Evolutionary conservation across 2,797 vertebrate genomes (phyloP).

Genomic region (Bovichtus variegatus): DNA sequence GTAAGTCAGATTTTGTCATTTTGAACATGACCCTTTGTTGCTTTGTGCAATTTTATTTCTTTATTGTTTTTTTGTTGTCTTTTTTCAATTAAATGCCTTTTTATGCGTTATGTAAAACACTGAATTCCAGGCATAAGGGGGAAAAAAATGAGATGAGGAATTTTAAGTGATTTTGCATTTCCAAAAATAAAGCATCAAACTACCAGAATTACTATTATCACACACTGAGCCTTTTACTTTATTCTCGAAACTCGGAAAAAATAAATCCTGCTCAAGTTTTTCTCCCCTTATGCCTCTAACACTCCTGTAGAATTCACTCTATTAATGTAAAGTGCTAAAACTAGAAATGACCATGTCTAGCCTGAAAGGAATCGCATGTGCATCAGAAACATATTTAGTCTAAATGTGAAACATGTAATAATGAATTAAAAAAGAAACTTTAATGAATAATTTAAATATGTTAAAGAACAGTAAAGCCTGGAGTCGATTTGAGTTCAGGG

Average conservation of each 20-base stretch:
- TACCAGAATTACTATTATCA: too few relatives aligned
- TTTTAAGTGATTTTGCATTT: too few relatives aligned
- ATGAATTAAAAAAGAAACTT: not conserved
- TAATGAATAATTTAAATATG: rapidly evolving
- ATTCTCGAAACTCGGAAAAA: too few relatives aligned
- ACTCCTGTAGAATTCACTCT: not conserved
- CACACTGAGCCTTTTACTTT: too few relatives aligned
- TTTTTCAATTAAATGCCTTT: not conserved
- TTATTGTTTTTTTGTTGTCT: not conserved
- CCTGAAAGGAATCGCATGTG: not conserved
- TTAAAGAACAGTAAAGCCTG: not conserved
- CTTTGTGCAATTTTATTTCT: not conserved
- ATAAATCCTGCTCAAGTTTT: too few relatives aligned
- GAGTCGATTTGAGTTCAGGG: not conserved
- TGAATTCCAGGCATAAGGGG: not conserved
- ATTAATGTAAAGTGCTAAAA: not conserved
- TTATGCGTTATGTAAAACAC: not conserved
- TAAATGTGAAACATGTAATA: not conserved
- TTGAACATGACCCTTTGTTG: not conserved
- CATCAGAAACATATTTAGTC: not conserved
- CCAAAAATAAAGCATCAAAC: too few relatives aligned
- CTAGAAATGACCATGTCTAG: not conserved
- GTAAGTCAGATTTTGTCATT: slow-evolving; percentile 42
- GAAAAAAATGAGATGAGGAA: too few relatives aligned
- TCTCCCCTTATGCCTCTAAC: too few relatives aligned